Evolutionary conservation across 2,888 invertebrate genomes (phyloP), one percentile per base, ranked within the genome.

Genomic region (Parnassius smintheus): DNA sequence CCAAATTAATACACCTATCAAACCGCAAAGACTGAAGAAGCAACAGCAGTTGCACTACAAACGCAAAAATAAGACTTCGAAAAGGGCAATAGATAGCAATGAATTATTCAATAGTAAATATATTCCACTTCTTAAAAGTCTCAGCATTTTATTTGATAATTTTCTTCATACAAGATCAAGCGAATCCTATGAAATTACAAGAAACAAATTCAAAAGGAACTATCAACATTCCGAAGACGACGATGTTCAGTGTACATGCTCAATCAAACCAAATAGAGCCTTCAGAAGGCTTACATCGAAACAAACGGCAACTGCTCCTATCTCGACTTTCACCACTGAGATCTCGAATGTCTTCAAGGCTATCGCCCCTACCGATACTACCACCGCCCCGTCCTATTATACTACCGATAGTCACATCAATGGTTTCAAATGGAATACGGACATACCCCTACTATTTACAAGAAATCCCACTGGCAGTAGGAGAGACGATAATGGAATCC

Each of bases 391-490:
- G 76, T 42, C 89, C 91, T 18, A 82, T 90, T 57, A 74, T 90
- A 65, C 78, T 90, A 18, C 88, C 91, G 2, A 73, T 88, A 65
- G 81, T 91, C 68, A 91, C 91, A 44, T 85, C 88, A 67, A 86
- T 85, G 59, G 78, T 91, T 46, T 85, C 91, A 64, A 86, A 91
- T 80, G 78, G 82, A 66, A 90, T 91, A 82, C 82, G 90, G 76
- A 80, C 88, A 25, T 90, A 90, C 73, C 91, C 91, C 2, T 85
- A 91, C 62, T 91, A 91, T 75, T 83, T 91, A 64, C 89, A 90
- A 83, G 91, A 91, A 79, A 91, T 91, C 72, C 91, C 91, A 41
- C 71, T 90, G 72, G 90, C 91, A 9, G 75, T 91, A 54, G 85
- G 89, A 65, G 91, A 91, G 72, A 88, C 90, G 0, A 88, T 91